These are phyloP conservation scores for Elymnias hypermnestra DNA, from an alignment of 1,140 invertebrate genomes.

Conservation along the genomic window DNA sequence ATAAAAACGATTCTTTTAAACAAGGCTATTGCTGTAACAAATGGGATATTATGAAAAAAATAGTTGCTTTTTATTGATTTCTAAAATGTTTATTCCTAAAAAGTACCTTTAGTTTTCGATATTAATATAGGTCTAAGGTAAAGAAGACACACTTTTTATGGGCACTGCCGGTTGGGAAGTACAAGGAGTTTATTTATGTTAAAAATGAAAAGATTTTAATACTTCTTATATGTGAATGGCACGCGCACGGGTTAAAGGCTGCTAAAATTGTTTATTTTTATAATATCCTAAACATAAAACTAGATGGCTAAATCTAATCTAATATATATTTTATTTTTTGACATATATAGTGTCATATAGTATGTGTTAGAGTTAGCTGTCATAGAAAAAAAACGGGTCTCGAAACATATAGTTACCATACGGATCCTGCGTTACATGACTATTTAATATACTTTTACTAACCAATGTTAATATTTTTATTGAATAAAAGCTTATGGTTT, in stretches of 20 bases:
- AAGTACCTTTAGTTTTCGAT: constrained; percentile 61
- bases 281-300: constrained; percentile 29
- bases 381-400: constrained; percentile 58
- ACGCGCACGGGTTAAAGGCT: constrained; percentile 51
- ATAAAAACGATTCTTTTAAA: constrained; percentile 15
- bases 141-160: constrained; percentile 45
- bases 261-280: constrained; percentile 41
- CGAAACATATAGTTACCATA: constrained; percentile 69
- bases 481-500: no score
- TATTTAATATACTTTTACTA: constrained; percentile 28
- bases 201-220: constrained; percentile 22
- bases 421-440: constrained; percentile 49
- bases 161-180: constrained; percentile 41
- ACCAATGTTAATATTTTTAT: constrained; percentile 12
- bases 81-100: constrained; percentile 70
- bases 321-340: constrained; percentile 15
- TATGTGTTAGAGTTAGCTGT: constrained; percentile 32
- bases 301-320: constrained; percentile 3
- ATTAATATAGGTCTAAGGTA: constrained; percentile 41
- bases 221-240: constrained; percentile 33
- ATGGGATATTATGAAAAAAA: constrained; percentile 41
- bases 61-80: constrained; percentile 51
- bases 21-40: constrained; percentile 5
- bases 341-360: neutral
- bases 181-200: constrained; percentile 43